Evolutionary conservation across 2,888 invertebrate genomes (phyloP).

Genomic region (Therioaphis trifolii): DNA sequence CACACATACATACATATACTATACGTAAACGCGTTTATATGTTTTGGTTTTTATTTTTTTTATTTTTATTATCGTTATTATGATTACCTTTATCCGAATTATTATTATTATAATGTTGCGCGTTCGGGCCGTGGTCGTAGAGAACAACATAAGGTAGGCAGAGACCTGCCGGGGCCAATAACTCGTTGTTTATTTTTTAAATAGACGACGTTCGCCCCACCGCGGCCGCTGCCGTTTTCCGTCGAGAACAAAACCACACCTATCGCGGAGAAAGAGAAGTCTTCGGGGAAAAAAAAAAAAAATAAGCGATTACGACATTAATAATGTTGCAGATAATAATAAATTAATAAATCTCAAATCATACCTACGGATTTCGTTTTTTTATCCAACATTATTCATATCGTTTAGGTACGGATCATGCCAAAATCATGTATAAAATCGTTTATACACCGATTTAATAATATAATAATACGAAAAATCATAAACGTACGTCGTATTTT

Average conservation of each 20-base stretch:
- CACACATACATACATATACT: neutral
- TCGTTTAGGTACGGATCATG: no score
- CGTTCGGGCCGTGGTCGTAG: neutral
- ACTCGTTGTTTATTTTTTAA: conserved; percentile 56
- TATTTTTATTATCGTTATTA: conserved; percentile 35
- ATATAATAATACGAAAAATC: no score
- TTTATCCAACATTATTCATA: conserved; percentile 8
- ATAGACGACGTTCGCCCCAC: conserved; percentile 10
- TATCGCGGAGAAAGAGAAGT: neutral
- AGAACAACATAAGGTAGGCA: conserved; percentile 44
- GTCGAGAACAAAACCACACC: conserved; percentile 33
- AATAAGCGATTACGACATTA: no score
- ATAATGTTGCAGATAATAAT: no score
- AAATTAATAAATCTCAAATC: no score
- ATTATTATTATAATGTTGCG: conserved; percentile 37
- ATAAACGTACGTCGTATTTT: no score
- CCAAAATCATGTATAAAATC: no score
- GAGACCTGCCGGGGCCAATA: conserved; percentile 61
- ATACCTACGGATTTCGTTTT: neutral
- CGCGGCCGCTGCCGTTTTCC: conserved; percentile 2
- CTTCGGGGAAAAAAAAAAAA: neutral
- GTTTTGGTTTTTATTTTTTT: conserved; percentile 14
- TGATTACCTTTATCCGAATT: conserved; percentile 30
- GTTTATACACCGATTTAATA: no score
- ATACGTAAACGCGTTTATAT: neutral